A percentile compares a stretch with the other conserved stretches of the same genome.
phyloP scores from a whole-genome alignment of 2,888 invertebrate genomes.

The Tenthredo scrophulariae region DNA sequence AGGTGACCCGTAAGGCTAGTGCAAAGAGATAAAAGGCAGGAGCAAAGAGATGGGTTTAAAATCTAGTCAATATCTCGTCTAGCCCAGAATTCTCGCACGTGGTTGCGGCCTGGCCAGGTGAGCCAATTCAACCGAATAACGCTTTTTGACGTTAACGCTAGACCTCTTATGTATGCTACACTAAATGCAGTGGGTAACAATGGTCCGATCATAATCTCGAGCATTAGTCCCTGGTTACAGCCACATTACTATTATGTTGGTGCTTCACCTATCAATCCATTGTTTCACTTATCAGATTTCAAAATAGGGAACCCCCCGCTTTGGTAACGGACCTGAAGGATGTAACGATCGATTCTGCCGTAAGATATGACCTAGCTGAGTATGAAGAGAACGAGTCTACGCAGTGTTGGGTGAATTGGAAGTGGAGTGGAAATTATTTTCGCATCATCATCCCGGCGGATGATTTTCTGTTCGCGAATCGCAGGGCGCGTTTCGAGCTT shows the following conservation, averaged over 20 bases:
- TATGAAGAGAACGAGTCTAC: conserved; percentile 19
- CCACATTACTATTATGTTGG: conserved; percentile 72
- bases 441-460: neutral
- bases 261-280: conserved; percentile 66
- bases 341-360: conserved; percentile 23
- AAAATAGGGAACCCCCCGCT: conserved; percentile 37
- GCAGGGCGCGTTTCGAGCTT: neutral
- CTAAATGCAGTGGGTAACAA: conserved; percentile 70
- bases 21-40: conserved; percentile 53
- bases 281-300: conserved; percentile 68
- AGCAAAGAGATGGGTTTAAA: conserved; percentile 66
- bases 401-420: neutral
- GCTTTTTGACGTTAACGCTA: conserved; percentile 76
- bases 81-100: conserved; percentile 58
- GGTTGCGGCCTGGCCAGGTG: conserved; percentile 68
- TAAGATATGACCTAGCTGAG: conserved; percentile 7
- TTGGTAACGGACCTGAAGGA: conserved; percentile 33
- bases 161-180: conserved; percentile 64
- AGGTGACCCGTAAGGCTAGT: conserved; percentile 40
- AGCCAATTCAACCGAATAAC: conserved; percentile 69
- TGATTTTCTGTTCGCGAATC: neutral
- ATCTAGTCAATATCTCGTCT: conserved; percentile 66
- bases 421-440: conserved; percentile 1
- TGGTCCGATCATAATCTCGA: conserved; percentile 74
- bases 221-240: conserved; percentile 71